phyloP scores from a whole-genome alignment of 2,797 vertebrate genomes.

The Heliangelus exortis region DNA sequence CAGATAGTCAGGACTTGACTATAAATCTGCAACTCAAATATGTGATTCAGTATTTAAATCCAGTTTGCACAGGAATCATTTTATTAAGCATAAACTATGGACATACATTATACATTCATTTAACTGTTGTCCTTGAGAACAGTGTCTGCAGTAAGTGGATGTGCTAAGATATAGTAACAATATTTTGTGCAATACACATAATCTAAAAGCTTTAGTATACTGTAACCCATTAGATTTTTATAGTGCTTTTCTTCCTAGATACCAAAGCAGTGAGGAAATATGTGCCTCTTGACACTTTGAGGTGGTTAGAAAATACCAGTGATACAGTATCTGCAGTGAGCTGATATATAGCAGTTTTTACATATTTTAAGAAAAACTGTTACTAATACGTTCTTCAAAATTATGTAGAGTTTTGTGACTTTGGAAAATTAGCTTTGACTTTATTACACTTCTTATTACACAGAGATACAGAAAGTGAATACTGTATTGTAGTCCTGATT shows the following conservation, averaged over 20 bases:
- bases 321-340: background rate
- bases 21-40: background rate
- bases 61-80: background rate
- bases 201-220: background rate
- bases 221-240: background rate
- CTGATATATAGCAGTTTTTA: background rate
- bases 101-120: background rate
- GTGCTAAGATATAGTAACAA: background rate
- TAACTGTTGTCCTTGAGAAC: background rate
- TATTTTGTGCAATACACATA: background rate
- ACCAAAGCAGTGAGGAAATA: background rate
- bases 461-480: background rate
- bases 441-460: background rate
- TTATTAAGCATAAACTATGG: background rate
- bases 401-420: background rate
- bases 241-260: background rate
- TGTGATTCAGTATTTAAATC: background rate
- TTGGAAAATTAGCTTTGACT: background rate
- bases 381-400: background rate
- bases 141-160: background rate
- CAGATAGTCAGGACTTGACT: background rate
- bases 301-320: background rate
- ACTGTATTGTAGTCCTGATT: background rate
- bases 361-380: background rate
- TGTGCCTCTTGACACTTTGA: background rate